These are phyloP conservation scores for Pasiphila rectangulata DNA, from an alignment of 2,888 invertebrate species.

Conservation along the genomic window DNA sequence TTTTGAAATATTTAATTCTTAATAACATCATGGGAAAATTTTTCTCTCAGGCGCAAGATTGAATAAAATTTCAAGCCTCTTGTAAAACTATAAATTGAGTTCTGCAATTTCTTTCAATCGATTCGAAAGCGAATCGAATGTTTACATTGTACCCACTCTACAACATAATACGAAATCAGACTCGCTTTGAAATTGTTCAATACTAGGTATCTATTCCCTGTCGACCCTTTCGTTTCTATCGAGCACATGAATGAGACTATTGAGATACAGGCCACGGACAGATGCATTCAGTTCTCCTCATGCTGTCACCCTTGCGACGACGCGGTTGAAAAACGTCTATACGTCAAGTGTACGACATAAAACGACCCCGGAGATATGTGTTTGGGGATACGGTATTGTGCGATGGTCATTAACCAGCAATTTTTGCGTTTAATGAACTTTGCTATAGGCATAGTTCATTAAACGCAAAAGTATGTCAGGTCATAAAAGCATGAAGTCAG, in stretches of 20 bases:
- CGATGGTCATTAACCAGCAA: not conserved
- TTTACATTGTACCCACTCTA: no score
- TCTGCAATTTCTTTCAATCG: not conserved
- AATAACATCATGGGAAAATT: not conserved
- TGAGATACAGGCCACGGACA: slow-evolving; percentile 50
- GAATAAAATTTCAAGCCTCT: not conserved
- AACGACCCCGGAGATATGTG: slow-evolving; percentile 8
- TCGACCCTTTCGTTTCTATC: slow-evolving; percentile 25
- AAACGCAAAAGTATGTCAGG: no score
- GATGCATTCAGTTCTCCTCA: slow-evolving; percentile 60
- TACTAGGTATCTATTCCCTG: slow-evolving; percentile 27
- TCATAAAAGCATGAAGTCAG: no score
- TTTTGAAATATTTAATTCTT: no score
- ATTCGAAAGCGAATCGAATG: not conserved
- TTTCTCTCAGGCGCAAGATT: not conserved
- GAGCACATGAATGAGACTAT: slow-evolving; percentile 46
- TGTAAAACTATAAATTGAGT: not conserved
- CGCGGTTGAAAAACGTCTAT: slow-evolving; percentile 31
- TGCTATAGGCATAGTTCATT: no score
- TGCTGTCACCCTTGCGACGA: slow-evolving; percentile 35
- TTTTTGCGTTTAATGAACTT: no score
- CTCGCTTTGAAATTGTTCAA: slow-evolving; percentile 26
- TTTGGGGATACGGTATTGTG: not conserved
- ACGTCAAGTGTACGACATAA: slow-evolving; percentile 25
- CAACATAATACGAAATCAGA: slow-evolving; percentile 22